These are phyloP conservation scores for Cydia pomonella DNA, from an alignment of 1,140 invertebrate species.

Conservation along the genomic window DNA sequence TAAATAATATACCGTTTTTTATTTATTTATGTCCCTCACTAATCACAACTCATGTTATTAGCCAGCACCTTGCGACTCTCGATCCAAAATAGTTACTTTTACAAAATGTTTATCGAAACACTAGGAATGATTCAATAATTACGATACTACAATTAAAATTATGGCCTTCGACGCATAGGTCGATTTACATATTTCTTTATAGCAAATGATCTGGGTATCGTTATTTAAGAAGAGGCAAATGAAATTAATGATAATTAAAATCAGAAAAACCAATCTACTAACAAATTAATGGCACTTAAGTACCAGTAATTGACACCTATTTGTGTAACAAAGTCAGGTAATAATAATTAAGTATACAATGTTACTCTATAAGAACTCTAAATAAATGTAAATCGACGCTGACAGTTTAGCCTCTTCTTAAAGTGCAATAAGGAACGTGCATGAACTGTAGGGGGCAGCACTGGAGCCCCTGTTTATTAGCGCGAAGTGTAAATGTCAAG, in stretches of 20 bases:
- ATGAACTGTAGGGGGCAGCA: no score
- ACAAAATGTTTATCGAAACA: neutral
- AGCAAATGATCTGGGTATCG: neutral
- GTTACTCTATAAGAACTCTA: no score
- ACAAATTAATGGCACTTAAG: no score
- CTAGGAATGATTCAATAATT: neutral
- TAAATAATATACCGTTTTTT: slow-evolving; percentile 29
- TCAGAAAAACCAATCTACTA: neutral
- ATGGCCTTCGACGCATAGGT: neutral
- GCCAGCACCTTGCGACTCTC: slow-evolving; percentile 1
- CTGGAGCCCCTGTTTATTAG: no score
- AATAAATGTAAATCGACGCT: no score
- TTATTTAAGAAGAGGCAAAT: neutral
- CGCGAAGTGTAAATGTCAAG: no score
- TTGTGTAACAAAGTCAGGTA: no score
- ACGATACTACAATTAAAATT: neutral
- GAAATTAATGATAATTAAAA: neutral
- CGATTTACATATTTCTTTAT: neutral
- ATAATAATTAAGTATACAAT: no score
- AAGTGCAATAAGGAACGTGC: no score
- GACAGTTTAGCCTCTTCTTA: neutral
- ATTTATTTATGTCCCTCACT: slow-evolving; percentile 27
- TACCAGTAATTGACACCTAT: no score
- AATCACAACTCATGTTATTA: slow-evolving; percentile 16
- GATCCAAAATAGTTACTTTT: neutral